Evolutionary conservation across 2,797 vertebrate genomes (phyloP).

Genomic region (Myioborus melanocephalus): DNA sequence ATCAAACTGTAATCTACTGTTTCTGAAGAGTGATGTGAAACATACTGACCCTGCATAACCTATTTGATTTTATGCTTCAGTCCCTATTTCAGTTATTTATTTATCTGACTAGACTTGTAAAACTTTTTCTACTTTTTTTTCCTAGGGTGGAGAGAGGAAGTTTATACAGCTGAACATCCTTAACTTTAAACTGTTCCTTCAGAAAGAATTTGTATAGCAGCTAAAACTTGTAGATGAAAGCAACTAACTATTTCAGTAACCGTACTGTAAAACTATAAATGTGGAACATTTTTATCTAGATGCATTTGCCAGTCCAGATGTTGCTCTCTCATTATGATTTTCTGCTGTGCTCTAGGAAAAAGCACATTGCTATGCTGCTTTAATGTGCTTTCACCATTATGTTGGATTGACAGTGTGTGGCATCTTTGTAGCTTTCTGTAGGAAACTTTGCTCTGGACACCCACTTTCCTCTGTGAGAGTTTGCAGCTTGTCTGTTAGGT

Average conservation of each 20-base stretch:
- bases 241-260: background rate
- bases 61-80: background rate
- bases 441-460: background rate
- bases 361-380: background rate
- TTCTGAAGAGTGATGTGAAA: background rate
- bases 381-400: accelerated
- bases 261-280: background rate
- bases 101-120: background rate
- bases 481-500: background rate
- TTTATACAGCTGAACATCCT: constrained; percentile 51
- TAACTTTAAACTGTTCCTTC: constrained; percentile 37
- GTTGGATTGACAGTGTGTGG: background rate
- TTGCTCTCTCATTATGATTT: background rate
- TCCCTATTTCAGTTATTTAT: constrained; percentile 7
- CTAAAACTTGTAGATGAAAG: background rate
- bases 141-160: constrained; percentile 2
- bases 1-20: background rate
- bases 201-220: constrained; percentile 15
- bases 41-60: background rate
- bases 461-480: background rate
- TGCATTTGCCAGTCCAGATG: background rate
- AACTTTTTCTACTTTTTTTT: background rate
- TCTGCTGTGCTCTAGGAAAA: background rate
- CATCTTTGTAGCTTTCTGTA: background rate
- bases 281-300: background rate